These are phyloP conservation scores for Drosophila athabasca DNA, from an alignment of 1,140 invertebrate species.

Conservation along the genomic window DNA sequence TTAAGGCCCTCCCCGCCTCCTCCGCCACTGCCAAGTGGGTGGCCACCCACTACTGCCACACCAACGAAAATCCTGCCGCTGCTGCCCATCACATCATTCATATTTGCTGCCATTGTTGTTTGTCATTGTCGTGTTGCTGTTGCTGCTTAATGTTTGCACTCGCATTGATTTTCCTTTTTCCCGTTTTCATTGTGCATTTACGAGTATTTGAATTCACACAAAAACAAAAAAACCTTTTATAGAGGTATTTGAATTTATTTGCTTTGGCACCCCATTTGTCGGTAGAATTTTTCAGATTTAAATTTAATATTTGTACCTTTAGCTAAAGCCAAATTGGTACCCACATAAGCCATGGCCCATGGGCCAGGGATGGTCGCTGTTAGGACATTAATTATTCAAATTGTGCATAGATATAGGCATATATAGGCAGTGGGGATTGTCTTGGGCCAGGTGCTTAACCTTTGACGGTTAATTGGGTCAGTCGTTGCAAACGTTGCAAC, in stretches of 20 bases:
- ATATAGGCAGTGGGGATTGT: constrained; percentile 10
- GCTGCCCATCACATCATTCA: constrained; percentile 49
- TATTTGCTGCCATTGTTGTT: constrained; percentile 53
- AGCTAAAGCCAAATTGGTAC: constrained; percentile 6
- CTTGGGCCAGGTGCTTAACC: constrained; percentile 52
- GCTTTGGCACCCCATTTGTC: constrained; percentile 10
- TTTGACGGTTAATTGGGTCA: constrained; percentile 72
- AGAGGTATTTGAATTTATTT: constrained; percentile 1
- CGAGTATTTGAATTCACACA: constrained; percentile 60
- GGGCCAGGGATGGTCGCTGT: not conserved
- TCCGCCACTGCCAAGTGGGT: constrained; percentile 21
- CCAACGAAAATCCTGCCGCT: too few relatives aligned
- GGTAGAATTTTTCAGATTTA: constrained; percentile 22
- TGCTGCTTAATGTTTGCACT: constrained; percentile 65
- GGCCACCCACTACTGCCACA: not conserved
- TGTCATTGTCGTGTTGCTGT: constrained; percentile 51
- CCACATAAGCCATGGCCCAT: not conserved
- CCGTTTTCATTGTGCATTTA: constrained; percentile 50
- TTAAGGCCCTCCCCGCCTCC: constrained; percentile 32
- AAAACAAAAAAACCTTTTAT: constrained; percentile 18
- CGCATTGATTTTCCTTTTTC: constrained; percentile 64
- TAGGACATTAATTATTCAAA: constrained; percentile 63
- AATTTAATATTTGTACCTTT: constrained; percentile 14
- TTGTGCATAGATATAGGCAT: constrained; percentile 40
- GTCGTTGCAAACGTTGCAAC: constrained; percentile 55